Conservation (phyloP, 2,888 invertebrate species). For the Calliphora vomitoria region DNA sequence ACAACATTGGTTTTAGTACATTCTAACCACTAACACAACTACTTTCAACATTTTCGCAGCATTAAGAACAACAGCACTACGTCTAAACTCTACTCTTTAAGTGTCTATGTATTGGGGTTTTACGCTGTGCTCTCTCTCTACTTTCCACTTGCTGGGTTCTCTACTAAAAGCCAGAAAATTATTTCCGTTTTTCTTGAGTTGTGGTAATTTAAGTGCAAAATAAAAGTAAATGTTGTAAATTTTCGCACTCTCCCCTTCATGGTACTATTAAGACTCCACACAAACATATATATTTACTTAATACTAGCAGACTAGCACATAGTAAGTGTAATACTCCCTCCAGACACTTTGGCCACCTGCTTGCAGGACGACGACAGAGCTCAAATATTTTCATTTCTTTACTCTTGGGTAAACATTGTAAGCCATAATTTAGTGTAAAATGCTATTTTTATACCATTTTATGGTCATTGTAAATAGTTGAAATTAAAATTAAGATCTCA, state of each 20-base stretch:
- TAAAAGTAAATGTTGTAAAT: slow-evolving; percentile 27
- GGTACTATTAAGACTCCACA: neutral
- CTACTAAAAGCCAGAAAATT: slow-evolving; percentile 53
- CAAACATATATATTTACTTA: neutral
- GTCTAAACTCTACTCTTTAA: neutral
- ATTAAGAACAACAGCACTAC: neutral
- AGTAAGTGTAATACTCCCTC: neutral
- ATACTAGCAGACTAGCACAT: neutral
- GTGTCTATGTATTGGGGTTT: slow-evolving; percentile 30
- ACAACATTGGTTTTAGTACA: neutral
- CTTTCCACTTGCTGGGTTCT: slow-evolving; percentile 4
- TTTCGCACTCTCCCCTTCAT: slow-evolving; percentile 8
- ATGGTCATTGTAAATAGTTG: slow-evolving; percentile 65
- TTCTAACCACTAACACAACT: neutral
- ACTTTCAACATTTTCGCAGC: neutral
- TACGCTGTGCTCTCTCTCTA: neutral
- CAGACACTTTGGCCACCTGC: neutral
- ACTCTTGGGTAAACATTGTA: slow-evolving; percentile 40
- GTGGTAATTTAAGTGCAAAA: slow-evolving; percentile 56
- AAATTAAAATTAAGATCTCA: slow-evolving; percentile 63
- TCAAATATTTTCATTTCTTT: slow-evolving; percentile 52
- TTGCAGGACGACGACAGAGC: neutral
- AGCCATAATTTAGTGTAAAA: slow-evolving; percentile 67
- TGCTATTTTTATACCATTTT: slow-evolving; percentile 63
- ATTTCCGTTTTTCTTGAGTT: slow-evolving; percentile 49